Base-by-base conservation (phyloP, 2,888 invertebrate species). In the Cartodere bifasciata region DNA sequence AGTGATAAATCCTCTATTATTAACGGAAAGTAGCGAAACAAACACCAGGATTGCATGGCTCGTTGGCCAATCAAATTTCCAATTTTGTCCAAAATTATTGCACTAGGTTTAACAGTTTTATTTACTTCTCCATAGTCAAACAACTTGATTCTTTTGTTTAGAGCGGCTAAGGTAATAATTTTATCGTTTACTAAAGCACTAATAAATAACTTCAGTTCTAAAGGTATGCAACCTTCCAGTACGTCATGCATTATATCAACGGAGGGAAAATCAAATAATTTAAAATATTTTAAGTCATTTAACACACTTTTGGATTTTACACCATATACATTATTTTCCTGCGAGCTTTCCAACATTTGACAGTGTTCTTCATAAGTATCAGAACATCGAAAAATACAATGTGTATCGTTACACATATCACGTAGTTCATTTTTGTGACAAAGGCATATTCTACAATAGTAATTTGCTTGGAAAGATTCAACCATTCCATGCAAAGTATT, bases 361-460 rank as follows among this genome's bases (percentile, higher is more conserved):
- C 20, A 20, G n/a, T 20, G 20, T 20, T 20, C 20, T n/a, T 20
- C 20, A 20, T 20, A 20, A 7, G n/a, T 20, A 7, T 20, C 20
- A 20, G 7, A 7, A 20, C 7, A 7, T 20, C 20, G 20, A n/a
- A n/a, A n/a, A n/a, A n/a, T n/a, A n/a, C n/a, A n/a, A n/a, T n/a
- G n/a, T n/a, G n/a, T n/a, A n/a, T n/a, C n/a, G n/a, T n/a, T n/a
- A n/a, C n/a, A n/a, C n/a, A n/a, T n/a, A n/a, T n/a, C n/a, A n/a
- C n/a, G n/a, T n/a, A n/a, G n/a, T n/a, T n/a, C n/a, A n/a, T n/a
- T n/a, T n/a, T n/a, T n/a, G n/a, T n/a, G n/a, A n/a, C n/a, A n/a
- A n/a, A 29, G 29, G 36, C 44, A 47, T 14, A 44, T 35, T 16
- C 46, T 30, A 32, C 45, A 47, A 22, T 32, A 46, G 29, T 29